These are phyloP conservation scores for Ctenochaetus hawaiiensis DNA, from an alignment of 2,797 vertebrate species.

Conservation along the genomic window DNA sequence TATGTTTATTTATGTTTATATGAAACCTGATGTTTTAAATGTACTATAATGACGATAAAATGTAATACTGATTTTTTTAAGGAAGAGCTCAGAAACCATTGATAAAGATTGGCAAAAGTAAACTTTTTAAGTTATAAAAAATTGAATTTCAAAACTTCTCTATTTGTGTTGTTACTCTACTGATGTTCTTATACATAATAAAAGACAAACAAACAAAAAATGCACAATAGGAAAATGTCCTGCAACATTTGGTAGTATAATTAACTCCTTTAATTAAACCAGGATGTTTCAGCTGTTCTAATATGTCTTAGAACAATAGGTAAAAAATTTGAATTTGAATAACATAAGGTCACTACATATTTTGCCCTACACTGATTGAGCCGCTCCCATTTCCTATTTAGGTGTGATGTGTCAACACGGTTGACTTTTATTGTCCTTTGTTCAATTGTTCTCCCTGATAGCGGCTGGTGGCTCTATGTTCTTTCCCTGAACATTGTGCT, in stretches of 20 bases:
- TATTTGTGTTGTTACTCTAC: neutral
- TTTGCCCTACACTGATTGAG: neutral
- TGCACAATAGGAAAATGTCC: neutral
- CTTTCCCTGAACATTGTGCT: conserved; percentile 10
- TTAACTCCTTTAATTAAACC: neutral
- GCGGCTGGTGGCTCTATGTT: neutral
- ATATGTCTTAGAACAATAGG: neutral
- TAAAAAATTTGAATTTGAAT: neutral
- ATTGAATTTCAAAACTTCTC: neutral
- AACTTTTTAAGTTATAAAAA: neutral
- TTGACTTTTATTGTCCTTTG: conserved; percentile 26
- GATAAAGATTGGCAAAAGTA: neutral
- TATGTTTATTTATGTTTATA: conserved; percentile 19
- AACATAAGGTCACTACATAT: conserved; percentile 4
- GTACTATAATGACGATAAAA: no score
- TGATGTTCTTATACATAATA: no score
- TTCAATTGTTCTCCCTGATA: conserved; percentile 23
- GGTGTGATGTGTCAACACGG: neutral
- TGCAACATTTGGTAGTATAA: neutral
- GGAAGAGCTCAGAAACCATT: neutral
- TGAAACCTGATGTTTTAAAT: conserved; percentile 4
- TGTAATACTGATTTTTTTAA: no score
- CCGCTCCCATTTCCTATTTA: conserved; percentile 23
- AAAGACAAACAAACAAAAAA: neutral
- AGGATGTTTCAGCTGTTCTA: neutral